Base-by-base conservation (phyloP, 2,888 invertebrate genomes). In the Argyresthia goedartella region DNA sequence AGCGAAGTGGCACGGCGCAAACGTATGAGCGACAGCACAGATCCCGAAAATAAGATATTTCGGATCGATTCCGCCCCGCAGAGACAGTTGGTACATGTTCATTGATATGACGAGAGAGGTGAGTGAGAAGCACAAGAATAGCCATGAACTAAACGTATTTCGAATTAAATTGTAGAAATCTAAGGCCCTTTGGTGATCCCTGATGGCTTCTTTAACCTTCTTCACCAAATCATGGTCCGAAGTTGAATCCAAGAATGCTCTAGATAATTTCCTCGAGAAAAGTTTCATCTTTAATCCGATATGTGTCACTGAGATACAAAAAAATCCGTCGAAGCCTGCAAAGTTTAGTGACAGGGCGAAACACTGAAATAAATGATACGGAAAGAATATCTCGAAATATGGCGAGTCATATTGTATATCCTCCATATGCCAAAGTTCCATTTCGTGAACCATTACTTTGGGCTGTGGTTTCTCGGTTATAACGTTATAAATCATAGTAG, bases 231-330 rank as follows among this genome's bases (percentile, higher is more conserved):
- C 69, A 0, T 47, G 49, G 25, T 53, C 54, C 39, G 59, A 61
- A 14, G 56, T 64, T 0, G 75, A 60, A 45, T 66, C 57, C 41
- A 59, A 55, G 54, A 77, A 79, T 0, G 73, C 70, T 49, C 57
- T 69, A 0, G 62, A 41, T 34, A 76, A 58, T 54, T 73, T 76
- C 43, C 67, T 64, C 0, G 63, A 55, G 54, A 79, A 57, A 42
- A 81, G 53, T 58, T 79, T 77, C 11, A 81, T 53, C 56, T 81
- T 81, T 1, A 81, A 58, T 7, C 72, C 61, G 35, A 79, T 59
- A 56, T 81, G 77, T 1, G 70, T 74, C 0, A 71, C 74, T 0
- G 73, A 71, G 50, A 81, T 78, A 52, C 80, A 78, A 52, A 78
- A 80, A 0, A 76, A 76, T 0, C 78, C 77, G 41, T 80, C 81